Conservation (phyloP, 2,113 vertebrate species). For the Eretmochelys imbricata region DNA sequence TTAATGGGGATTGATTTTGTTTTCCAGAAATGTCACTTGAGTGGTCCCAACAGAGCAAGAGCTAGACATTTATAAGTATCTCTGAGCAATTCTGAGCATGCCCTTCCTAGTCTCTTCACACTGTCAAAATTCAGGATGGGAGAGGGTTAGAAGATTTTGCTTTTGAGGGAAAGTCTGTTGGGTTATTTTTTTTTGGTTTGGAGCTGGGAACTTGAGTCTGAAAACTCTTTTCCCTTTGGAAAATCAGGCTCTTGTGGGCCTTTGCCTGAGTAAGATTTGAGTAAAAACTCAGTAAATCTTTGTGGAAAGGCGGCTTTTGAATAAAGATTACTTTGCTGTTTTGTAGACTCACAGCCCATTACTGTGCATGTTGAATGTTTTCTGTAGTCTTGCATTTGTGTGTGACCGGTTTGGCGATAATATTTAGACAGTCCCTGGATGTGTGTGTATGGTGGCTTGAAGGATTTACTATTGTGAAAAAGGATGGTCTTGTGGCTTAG, state of each 20-base stretch:
- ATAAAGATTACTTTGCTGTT: not conserved
- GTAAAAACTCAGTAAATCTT: accelerated
- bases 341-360: not conserved
- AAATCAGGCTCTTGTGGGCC: not conserved
- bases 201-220: not conserved
- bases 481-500: not conserved
- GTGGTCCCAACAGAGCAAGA: not conserved
- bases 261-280: not conserved
- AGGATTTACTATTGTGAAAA: not conserved
- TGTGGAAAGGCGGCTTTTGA: not conserved
- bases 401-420: not conserved
- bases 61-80: not conserved
- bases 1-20: accelerated
- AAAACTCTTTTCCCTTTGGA: not conserved
- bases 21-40: not conserved
- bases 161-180: not conserved
- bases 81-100: not conserved
- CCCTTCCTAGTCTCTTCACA: too few relatives aligned
- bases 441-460: accelerated
- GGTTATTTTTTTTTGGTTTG: not conserved
- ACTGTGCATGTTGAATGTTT: not conserved
- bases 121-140: not conserved
- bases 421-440: accelerated
- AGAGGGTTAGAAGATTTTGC: not conserved
- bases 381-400: not conserved